Evolutionary conservation across 2,888 invertebrate genomes (phyloP).

Genomic region (Pollenia amentaria): DNA sequence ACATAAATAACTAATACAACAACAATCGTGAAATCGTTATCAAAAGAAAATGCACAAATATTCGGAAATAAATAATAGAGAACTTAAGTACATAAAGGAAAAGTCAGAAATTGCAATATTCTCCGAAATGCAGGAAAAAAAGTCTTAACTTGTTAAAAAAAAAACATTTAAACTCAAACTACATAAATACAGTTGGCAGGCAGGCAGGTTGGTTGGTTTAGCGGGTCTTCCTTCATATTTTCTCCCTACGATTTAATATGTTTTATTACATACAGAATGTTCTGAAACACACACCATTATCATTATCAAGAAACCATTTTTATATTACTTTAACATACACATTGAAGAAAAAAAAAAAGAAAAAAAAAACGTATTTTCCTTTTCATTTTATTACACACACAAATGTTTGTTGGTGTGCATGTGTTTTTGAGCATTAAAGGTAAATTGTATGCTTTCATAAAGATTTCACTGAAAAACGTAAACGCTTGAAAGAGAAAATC

Average conservation of each 20-base stretch:
- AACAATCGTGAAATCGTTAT: neutral
- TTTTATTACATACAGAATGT: neutral
- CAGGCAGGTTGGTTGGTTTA: neutral
- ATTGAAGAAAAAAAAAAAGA: neutral
- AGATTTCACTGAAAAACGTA: constrained; percentile 10
- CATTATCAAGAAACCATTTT: neutral
- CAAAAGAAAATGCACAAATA: neutral
- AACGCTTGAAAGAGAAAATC: constrained; percentile 28
- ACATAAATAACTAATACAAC: constrained; percentile 15
- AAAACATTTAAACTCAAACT: constrained; percentile 11
- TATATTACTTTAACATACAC: neutral
- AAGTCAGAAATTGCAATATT: constrained; percentile 2
- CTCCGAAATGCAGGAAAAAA: neutral
- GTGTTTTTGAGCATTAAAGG: neutral
- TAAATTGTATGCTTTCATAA: constrained; percentile 19
- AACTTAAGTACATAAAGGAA: neutral
- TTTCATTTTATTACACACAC: neutral
- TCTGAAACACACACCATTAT: neutral
- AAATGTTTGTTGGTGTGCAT: neutral
- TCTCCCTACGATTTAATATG: neutral
- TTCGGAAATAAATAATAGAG: neutral
- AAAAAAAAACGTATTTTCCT: neutral
- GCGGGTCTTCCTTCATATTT: neutral
- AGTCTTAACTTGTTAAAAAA: neutral
- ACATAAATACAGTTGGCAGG: constrained; percentile 12